These are phyloP conservation scores for Hipparchia semele DNA, from an alignment of 2,888 invertebrate genomes.

Conservation along the genomic window DNA sequence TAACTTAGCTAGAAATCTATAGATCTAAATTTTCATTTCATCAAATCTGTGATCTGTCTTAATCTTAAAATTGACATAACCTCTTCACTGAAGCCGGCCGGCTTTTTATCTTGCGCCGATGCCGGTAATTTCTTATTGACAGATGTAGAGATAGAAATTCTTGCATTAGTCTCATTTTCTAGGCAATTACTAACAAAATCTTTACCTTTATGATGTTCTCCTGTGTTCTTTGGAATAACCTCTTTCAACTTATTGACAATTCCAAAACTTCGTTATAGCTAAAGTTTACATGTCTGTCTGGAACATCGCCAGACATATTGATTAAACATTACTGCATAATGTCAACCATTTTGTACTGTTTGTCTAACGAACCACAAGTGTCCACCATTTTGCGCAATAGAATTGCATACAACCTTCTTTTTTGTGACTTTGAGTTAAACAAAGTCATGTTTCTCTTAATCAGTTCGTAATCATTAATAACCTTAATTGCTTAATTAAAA, in stretches of 20 bases:
- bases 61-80: neutral
- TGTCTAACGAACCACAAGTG: constrained; percentile 51
- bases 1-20: neutral
- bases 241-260: constrained; percentile 3
- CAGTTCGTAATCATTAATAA: neutral
- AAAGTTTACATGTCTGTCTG: constrained; percentile 20
- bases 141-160: neutral
- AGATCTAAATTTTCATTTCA: neutral
- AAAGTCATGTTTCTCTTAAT: neutral
- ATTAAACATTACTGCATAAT: constrained; percentile 67
- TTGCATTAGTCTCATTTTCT: neutral
- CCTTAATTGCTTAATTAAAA: constrained; percentile 12
- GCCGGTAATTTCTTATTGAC: neutral
- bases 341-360: constrained; percentile 69
- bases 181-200: neutral
- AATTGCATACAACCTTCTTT: neutral
- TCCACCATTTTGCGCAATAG: constrained; percentile 58
- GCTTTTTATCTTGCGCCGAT: constrained; percentile 15
- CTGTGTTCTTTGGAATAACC: neutral
- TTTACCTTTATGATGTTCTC: neutral
- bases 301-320: constrained; percentile 55
- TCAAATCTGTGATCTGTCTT: neutral
- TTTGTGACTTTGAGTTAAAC: neutral
- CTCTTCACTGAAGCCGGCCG: constrained; percentile 36
- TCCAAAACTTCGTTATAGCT: constrained; percentile 30